These are phyloP conservation scores for Orius insidiosus DNA, from an alignment of 1,140 invertebrate species.

Conservation along the genomic window DNA sequence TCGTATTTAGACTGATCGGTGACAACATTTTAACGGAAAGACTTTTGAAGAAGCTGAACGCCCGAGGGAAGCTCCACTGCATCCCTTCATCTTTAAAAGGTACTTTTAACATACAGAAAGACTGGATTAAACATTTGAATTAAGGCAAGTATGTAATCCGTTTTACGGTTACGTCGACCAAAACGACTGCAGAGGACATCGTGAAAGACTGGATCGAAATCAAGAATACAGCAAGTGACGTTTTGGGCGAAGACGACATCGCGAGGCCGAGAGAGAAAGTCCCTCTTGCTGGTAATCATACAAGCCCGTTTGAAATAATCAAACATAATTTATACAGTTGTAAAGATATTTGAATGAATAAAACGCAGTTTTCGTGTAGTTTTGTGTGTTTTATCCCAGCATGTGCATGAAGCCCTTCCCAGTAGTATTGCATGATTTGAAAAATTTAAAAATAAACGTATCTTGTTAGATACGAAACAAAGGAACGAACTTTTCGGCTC, in stretches of 20 bases:
- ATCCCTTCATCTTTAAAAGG: slow-evolving; percentile 78
- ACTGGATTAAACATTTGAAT: background rate
- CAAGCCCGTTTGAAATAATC: background rate
- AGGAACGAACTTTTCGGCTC: slow-evolving; percentile 78
- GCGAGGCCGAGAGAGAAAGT: slow-evolving; percentile 26
- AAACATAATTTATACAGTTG: background rate
- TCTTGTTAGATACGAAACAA: slow-evolving; percentile 51
- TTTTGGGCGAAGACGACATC: slow-evolving; percentile 40
- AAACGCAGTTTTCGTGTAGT: background rate
- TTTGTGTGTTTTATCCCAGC: background rate
- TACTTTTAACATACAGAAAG: slow-evolving; percentile 8
- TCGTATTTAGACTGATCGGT: slow-evolving; percentile 78
- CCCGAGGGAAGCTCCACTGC: slow-evolving; percentile 70
- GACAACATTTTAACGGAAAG: slow-evolving; percentile 71
- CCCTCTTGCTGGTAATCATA: slow-evolving; percentile 38
- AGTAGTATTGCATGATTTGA: background rate
- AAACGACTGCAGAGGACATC: slow-evolving; percentile 77
- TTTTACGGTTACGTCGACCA: slow-evolving; percentile 82
- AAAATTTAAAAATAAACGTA: background rate
- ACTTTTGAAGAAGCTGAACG: slow-evolving; percentile 72
- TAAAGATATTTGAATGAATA: background rate
- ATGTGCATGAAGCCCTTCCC: background rate
- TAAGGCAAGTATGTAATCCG: slow-evolving; percentile 74
- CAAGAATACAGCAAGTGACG: slow-evolving; percentile 51
- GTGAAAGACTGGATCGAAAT: slow-evolving; percentile 82